Percentiles rank a stretch among this genome's conserved stretches.
These are phyloP conservation scores for Aplochiton taeniatus DNA, from an alignment of 2,797 vertebrate genomes.

Conservation along the genomic window DNA sequence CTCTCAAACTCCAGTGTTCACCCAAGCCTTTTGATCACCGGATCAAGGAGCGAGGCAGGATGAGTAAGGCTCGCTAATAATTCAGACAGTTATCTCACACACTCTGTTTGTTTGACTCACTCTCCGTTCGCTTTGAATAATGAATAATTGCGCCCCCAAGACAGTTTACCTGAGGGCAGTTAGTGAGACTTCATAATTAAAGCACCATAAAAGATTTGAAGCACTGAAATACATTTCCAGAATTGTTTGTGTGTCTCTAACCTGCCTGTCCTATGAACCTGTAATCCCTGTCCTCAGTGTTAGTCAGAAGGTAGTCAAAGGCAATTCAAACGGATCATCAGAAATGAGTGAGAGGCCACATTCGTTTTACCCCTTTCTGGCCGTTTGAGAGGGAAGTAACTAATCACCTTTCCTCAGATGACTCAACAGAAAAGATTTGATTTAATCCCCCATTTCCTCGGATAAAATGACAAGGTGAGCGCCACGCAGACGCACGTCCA, in stretches of 20 bases:
- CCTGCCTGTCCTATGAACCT: slow-evolving; percentile 15
- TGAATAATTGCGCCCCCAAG: slow-evolving; percentile 38
- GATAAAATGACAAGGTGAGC: slow-evolving; percentile 49
- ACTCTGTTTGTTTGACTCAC: slow-evolving; percentile 2
- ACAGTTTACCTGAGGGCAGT: neutral
- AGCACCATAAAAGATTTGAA: too few relatives aligned
- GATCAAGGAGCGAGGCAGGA: slow-evolving; percentile 3
- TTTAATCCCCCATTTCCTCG: slow-evolving; percentile 60
- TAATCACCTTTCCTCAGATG: slow-evolving; percentile 53
- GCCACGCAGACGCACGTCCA: slow-evolving; percentile 48
- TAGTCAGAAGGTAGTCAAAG: slow-evolving; percentile 8
- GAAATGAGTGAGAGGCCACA: slow-evolving; percentile 21
- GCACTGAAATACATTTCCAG: neutral
- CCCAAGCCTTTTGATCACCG: neutral
- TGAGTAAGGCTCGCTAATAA: neutral
- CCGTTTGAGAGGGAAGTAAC: slow-evolving; percentile 49
- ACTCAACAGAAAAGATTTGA: slow-evolving; percentile 48
- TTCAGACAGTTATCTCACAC: slow-evolving; percentile 13
- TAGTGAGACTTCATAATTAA: neutral
- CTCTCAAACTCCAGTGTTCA: slow-evolving; percentile 4
- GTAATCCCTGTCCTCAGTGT: slow-evolving; percentile 6
- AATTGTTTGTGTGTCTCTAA: slow-evolving; percentile 12
- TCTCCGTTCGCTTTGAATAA: slow-evolving; percentile 40
- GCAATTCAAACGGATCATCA: slow-evolving; percentile 29
- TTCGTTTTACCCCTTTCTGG: slow-evolving; percentile 46